Evolutionary conservation across 2,113 vertebrate genomes (phyloP).

Genomic region (Salvator merianae): DNA sequence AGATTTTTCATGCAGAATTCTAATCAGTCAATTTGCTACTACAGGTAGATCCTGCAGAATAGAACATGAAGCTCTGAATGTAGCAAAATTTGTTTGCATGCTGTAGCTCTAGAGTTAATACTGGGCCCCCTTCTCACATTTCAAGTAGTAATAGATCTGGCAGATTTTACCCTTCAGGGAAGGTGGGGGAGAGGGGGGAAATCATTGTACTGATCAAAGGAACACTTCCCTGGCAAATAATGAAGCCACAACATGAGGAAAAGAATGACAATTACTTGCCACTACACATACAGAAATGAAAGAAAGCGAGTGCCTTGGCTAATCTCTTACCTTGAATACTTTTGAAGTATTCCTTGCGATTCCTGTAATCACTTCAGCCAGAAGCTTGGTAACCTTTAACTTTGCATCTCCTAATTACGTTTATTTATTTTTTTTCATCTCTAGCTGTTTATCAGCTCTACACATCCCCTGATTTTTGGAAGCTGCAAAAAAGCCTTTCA

Average conservation of each 20-base stretch:
- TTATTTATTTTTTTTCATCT: constrained; percentile 34
- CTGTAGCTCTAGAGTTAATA: neutral
- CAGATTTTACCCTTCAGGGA: constrained; percentile 11
- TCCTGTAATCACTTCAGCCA: constrained; percentile 43
- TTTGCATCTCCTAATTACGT: constrained; percentile 50
- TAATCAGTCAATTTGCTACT: constrained; percentile 31
- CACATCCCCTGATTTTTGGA: constrained; percentile 31
- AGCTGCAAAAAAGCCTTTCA: neutral
- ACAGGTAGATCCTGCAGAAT: constrained; percentile 4
- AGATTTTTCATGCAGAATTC: constrained; percentile 34
- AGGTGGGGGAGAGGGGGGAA: neutral
- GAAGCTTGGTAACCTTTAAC: constrained; percentile 39
- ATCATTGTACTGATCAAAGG: constrained; percentile 41
- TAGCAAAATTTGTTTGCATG: constrained; percentile 14
- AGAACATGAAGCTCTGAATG: neutral
- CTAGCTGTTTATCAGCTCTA: constrained; percentile 53
- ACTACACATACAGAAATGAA: constrained; percentile 43
- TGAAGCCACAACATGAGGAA: constrained; percentile 34
- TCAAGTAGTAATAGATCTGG: constrained; percentile 21
- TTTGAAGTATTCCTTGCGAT: constrained; percentile 38
- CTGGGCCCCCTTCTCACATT: too few relatives aligned
- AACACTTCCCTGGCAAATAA: constrained; percentile 29
- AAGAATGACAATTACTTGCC: constrained; percentile 32
- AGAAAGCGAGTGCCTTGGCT: constrained; percentile 6
- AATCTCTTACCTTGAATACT: constrained; percentile 32